Conservation (phyloP, 2,888 invertebrate species). For the Saturnia japonica region DNA sequence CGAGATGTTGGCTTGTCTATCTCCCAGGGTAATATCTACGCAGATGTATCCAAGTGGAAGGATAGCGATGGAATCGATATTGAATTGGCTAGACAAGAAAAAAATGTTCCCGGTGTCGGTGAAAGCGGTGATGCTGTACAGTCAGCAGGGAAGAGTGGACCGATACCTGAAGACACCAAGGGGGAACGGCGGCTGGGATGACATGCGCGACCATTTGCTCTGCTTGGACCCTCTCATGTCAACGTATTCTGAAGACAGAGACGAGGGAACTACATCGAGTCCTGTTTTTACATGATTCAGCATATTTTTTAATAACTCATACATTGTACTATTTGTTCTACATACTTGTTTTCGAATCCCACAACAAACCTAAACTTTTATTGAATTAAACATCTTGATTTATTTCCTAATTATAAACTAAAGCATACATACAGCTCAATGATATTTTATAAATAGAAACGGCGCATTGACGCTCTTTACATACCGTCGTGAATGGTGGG, state of each 20-base stretch:
- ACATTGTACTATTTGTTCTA: not conserved
- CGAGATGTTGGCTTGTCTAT: constrained; percentile 41
- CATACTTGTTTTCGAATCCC: not conserved
- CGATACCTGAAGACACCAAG: constrained; percentile 28
- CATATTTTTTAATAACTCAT: not conserved
- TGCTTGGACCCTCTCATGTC: constrained; percentile 45
- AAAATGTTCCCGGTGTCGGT: constrained; percentile 42
- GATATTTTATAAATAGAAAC: no score
- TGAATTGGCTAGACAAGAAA: constrained; percentile 19
- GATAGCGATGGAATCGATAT: constrained; percentile 25
- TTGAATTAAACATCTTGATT: no score
- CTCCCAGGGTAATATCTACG: constrained; percentile 46
- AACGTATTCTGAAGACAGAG: constrained; percentile 17
- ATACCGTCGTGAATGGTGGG: no score
- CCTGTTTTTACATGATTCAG: constrained; percentile 12
- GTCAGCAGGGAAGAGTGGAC: constrained; percentile 34
- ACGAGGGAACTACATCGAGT: constrained; percentile 16
- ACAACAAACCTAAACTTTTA: not conserved
- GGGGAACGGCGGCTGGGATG: constrained; percentile 52
- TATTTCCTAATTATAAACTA: no score
- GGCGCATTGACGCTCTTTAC: no score
- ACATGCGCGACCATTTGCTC: constrained; percentile 49
- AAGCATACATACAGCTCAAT: no score
- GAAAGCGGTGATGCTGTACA: constrained; percentile 39
- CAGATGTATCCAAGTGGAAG: constrained; percentile 30